phyloP scores from a whole-genome alignment of 2,113 vertebrate genomes.

The Hydropotes inermis region DNA sequence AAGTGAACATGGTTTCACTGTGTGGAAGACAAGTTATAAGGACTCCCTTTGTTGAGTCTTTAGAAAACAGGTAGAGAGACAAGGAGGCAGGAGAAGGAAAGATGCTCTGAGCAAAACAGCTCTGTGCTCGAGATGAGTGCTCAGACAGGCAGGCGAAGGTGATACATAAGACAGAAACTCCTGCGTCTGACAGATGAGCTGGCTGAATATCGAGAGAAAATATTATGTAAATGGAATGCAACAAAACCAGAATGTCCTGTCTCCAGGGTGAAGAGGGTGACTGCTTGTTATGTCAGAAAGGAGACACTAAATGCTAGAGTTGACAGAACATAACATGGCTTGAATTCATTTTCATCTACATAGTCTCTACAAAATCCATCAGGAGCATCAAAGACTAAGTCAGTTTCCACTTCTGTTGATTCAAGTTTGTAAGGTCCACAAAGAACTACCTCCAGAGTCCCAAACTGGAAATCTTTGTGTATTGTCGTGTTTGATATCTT shows the following conservation, averaged over 20 bases:
- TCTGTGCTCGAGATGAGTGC: not conserved
- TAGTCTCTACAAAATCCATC: not conserved
- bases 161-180: not conserved
- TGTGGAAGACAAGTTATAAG: not conserved
- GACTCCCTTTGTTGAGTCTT: not conserved
- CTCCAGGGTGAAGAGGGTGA: not conserved
- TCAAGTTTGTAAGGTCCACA: not conserved
- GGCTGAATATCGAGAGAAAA: not conserved
- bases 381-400: not conserved
- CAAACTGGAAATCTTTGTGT: not conserved
- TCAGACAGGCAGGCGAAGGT: fast-evolving
- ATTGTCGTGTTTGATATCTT: not conserved
- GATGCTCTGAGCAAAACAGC: not conserved
- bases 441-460: not conserved
- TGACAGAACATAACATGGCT: not conserved
- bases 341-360: not conserved
- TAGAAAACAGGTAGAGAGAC: not conserved
- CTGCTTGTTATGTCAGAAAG: not conserved
- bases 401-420: not conserved
- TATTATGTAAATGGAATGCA: not conserved
- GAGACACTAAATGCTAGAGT: not conserved
- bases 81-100: not conserved
- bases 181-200: not conserved
- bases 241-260: not conserved
- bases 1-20: not conserved